A percentile compares a stretch with the other conserved stretches of the same genome.
These are phyloP conservation scores for Nemopilema nomurai DNA, from an alignment of 30 jellyfish, hydroid and myxozoan genomes.

Conservation along the genomic window DNA sequence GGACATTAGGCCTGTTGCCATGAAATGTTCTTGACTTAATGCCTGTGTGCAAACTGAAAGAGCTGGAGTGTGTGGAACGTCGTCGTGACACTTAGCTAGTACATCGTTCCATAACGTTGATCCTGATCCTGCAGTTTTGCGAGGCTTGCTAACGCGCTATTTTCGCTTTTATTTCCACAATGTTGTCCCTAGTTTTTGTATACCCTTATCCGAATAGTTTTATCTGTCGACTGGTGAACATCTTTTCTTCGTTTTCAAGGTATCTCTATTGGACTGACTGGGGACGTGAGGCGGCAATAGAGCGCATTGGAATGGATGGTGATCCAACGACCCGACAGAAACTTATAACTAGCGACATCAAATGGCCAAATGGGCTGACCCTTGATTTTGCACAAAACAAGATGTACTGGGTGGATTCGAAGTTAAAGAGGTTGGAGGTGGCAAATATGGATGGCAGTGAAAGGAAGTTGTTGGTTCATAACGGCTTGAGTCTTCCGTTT, in stretches of 20 bases:
- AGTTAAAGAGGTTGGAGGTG: slow-evolving; percentile 76
- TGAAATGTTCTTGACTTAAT: too few relatives aligned
- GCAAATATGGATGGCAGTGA: slow-evolving; percentile 81
- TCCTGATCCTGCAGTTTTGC: too few relatives aligned
- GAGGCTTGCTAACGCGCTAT: too few relatives aligned
- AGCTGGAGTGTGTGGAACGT: too few relatives aligned
- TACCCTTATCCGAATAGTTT: not conserved
- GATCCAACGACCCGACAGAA: slow-evolving; percentile 71
- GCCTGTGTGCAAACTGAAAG: too few relatives aligned
- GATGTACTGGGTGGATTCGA: slow-evolving; percentile 93
- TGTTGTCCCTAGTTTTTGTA: too few relatives aligned
- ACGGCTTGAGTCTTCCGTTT: slow-evolving; percentile 64
- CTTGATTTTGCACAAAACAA: slow-evolving; percentile 81
- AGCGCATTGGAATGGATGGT: slow-evolving; percentile 94
- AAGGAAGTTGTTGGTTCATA: slow-evolving; percentile 44
- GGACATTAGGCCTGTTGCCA: too few relatives aligned
- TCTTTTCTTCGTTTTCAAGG: slow-evolving; percentile 17
- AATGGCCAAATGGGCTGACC: slow-evolving; percentile 96
- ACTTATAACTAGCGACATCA: slow-evolving; percentile 58
- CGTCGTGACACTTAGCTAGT: too few relatives aligned
- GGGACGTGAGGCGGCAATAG: slow-evolving; percentile 88
- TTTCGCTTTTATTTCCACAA: too few relatives aligned
- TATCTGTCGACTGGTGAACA: too few relatives aligned
- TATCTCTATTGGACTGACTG: slow-evolving; percentile 95
- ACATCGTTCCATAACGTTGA: too few relatives aligned